A percentile compares a stretch with the other conserved stretches of the same genome.
phyloP scores from a whole-genome alignment of 2,797 vertebrate species.

The Euphonia xanthogaster region DNA sequence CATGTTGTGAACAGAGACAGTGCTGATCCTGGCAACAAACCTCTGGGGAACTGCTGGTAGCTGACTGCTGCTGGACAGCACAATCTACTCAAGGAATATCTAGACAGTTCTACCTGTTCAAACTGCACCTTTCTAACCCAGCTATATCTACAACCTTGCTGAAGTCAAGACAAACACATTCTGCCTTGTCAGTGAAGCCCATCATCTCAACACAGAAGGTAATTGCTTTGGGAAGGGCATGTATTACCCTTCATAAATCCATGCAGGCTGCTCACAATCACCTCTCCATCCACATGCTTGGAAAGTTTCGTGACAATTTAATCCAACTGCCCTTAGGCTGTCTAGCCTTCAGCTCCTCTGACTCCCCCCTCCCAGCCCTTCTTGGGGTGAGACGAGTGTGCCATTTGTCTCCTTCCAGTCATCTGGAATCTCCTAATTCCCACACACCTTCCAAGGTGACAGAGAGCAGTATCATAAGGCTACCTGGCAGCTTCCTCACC shows the following conservation, averaged over 20 bases:
- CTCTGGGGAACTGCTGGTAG: neutral
- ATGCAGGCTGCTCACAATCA: neutral
- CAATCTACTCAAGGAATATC: neutral
- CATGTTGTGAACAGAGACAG: neutral
- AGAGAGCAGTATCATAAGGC: neutral
- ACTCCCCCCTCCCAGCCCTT: neutral
- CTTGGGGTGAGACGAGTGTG: rapidly evolving
- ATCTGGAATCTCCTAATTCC: neutral
- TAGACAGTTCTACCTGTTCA: neutral
- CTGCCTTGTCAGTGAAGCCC: neutral
- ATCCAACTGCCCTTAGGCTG: neutral
- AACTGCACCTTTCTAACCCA: neutral
- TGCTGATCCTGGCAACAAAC: neutral
- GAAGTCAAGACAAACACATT: neutral
- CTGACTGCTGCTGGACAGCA: neutral
- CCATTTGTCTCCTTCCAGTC: neutral
- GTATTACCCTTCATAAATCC: neutral
- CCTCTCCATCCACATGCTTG: neutral
- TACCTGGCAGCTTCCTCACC: neutral
- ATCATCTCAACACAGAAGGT: neutral
- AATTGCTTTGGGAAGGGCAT: neutral
- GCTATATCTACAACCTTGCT: neutral
- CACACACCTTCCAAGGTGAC: neutral
- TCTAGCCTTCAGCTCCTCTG: neutral
- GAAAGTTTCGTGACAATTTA: neutral